A percentile compares a stretch with the other conserved stretches of the same genome.
These are phyloP conservation scores for Prionchulus punctatus DNA, from an alignment of 2,888 invertebrate species.

Conservation along the genomic window DNA sequence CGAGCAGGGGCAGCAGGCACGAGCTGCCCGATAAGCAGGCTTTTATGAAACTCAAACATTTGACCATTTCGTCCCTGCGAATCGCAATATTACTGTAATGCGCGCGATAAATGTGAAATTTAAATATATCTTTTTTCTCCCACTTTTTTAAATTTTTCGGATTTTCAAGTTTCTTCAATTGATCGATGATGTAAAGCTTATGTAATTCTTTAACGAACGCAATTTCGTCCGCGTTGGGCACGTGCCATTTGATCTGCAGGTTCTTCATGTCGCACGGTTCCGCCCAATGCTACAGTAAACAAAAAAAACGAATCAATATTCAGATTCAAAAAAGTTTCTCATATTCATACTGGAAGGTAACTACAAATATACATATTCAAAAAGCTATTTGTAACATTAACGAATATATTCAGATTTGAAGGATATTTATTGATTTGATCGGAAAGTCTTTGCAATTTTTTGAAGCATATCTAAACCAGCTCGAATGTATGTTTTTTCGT, in stretches of 20 bases:
- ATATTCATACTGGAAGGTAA: too few species aligned
- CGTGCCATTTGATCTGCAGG: constrained; percentile 56
- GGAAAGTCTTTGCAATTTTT: too few species aligned
- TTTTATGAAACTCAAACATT: constrained; percentile 50
- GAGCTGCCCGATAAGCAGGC: constrained; percentile 49
- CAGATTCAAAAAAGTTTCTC: too few species aligned
- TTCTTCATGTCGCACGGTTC: constrained; percentile 49
- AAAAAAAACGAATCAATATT: constrained; percentile 45
- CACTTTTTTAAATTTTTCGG: constrained; percentile 27
- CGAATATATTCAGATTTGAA: too few species aligned
- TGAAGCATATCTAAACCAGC: too few species aligned
- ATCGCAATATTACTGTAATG: background rate
- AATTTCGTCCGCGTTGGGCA: constrained; percentile 54
- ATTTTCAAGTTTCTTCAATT: constrained; percentile 46
- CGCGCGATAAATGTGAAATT: background rate
- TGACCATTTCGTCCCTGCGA: constrained; percentile 49
- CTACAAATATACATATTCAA: too few species aligned
- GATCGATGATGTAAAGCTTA: constrained; percentile 43
- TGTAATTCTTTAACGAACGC: constrained; percentile 48
- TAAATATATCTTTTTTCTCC: too few species aligned
- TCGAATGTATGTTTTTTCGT: too few species aligned
- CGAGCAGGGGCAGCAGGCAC: constrained; percentile 52
- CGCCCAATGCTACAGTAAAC: constrained; percentile 60
- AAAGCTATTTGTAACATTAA: too few species aligned
- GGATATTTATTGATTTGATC: constrained; percentile 57